A percentile compares a stretch with the other conserved stretches of the same genome.
These are phyloP conservation scores for Arnoldichthys spilopterus DNA, from an alignment of 2,797 vertebrate species.

Conservation along the genomic window DNA sequence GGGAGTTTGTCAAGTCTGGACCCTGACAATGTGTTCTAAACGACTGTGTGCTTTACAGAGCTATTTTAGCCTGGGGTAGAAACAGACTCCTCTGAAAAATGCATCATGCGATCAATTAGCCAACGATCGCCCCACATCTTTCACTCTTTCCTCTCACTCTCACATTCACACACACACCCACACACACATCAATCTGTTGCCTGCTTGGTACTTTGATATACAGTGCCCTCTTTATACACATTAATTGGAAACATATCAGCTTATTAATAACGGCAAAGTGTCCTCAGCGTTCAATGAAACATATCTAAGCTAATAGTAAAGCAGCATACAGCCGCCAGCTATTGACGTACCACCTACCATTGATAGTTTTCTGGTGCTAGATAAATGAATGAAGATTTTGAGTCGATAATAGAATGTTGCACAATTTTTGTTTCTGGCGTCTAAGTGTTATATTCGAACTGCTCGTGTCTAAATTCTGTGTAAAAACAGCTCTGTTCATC, in stretches of 20 bases:
- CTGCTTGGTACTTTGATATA: neutral
- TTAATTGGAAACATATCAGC: neutral
- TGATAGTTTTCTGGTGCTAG: neutral
- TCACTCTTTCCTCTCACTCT: conserved; percentile 12
- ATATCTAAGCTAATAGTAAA: neutral
- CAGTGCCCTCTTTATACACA: neutral
- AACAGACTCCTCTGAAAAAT: conserved; percentile 66
- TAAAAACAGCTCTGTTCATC: too few relatives aligned
- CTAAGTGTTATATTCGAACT: too few relatives aligned
- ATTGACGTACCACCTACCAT: neutral
- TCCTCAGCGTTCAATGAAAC: neutral
- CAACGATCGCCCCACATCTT: conserved; percentile 77
- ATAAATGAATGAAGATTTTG: conserved; percentile 2
- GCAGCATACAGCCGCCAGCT: neutral
- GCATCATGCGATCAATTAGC: conserved; percentile 78
- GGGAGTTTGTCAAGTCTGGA: neutral
- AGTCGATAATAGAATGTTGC: neutral
- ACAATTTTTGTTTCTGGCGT: too few relatives aligned
- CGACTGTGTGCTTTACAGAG: conserved; percentile 22
- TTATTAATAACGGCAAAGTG: too few relatives aligned
- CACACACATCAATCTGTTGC: conserved; percentile 31
- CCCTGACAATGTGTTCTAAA: neutral
- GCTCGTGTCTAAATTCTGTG: too few relatives aligned
- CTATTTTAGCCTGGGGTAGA: conserved; percentile 31
- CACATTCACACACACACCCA: conserved; percentile 15